phyloP scores from a whole-genome alignment of 1,140 invertebrate genomes.

The Choristoneura fumiferana region DNA sequence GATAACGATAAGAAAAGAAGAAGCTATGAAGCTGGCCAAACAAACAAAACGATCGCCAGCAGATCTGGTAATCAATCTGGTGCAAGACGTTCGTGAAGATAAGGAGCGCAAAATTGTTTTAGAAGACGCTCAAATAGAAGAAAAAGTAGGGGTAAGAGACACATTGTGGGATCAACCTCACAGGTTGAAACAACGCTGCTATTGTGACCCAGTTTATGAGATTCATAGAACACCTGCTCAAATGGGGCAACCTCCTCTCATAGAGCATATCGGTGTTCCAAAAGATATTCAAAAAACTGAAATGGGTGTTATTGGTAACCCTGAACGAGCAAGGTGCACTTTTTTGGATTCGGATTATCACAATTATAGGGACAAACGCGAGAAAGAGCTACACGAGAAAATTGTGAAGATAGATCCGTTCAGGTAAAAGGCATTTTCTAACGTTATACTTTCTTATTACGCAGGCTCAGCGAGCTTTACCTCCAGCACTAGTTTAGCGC shows the following conservation, averaged over 20 bases:
- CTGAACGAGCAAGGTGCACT: constrained; percentile 32
- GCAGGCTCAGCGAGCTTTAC: no score
- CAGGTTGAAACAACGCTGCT: constrained; percentile 52
- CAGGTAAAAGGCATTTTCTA: no score
- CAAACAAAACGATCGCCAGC: constrained; percentile 38
- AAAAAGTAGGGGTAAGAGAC: constrained; percentile 45
- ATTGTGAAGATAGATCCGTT: constrained; percentile 59
- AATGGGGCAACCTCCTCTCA: constrained; percentile 44
- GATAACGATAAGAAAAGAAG: constrained; percentile 60
- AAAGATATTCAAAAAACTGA: constrained; percentile 58
- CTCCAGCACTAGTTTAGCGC: no score
- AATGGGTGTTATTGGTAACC: constrained; percentile 42
- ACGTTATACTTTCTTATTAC: no score
- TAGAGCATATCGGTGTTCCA: constrained; percentile 68
- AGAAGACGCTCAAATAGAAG: constrained; percentile 53
- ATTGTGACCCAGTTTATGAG: constrained; percentile 53
- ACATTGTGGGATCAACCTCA: constrained; percentile 53
- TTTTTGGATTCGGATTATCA: constrained; percentile 46
- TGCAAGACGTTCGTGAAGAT: constrained; percentile 47
- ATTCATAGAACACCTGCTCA: constrained; percentile 43
- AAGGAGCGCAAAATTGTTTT: constrained; percentile 58
- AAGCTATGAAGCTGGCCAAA: constrained; percentile 41
- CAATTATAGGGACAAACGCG: constrained; percentile 47
- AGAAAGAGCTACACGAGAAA: constrained; percentile 40
- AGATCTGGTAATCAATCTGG: constrained; percentile 60